Percentiles rank a stretch among this genome's conserved stretches.
These are phyloP conservation scores for Turnix velox DNA, from an alignment of 2,113 vertebrate species.

Conservation along the genomic window DNA sequence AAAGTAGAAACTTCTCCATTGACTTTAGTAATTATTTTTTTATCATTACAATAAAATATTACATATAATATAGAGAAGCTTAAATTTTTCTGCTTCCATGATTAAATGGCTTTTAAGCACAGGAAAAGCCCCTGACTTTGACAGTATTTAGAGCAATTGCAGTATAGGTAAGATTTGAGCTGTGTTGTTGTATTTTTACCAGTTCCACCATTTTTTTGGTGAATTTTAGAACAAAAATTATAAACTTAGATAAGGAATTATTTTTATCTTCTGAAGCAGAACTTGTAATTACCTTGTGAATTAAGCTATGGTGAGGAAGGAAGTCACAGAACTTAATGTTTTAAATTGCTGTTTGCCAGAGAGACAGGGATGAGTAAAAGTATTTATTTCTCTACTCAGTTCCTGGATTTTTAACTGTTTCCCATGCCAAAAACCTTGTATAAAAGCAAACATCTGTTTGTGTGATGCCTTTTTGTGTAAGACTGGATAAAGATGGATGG, in stretches of 20 bases:
- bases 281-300: not conserved
- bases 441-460: constrained; percentile 2
- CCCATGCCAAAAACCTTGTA: not conserved
- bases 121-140: not conserved
- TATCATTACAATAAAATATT: not conserved
- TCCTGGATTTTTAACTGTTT: not conserved
- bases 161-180: not conserved
- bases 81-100: not conserved
- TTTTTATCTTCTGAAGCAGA: not conserved
- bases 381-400: not conserved
- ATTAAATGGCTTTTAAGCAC: not conserved
- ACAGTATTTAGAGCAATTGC: not conserved
- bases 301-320: not conserved
- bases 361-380: not conserved
- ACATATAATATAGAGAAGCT: not conserved
- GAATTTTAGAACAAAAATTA: not conserved
- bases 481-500: not conserved
- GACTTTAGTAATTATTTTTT: not conserved
- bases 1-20: not conserved
- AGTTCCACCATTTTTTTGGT: not conserved
- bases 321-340: not conserved
- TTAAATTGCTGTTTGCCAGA: not conserved
- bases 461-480: not conserved
- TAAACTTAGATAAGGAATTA: not conserved
- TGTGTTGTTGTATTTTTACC: not conserved